phyloP scores from a whole-genome alignment of 1,140 invertebrate species.

The Delia radicum region DNA sequence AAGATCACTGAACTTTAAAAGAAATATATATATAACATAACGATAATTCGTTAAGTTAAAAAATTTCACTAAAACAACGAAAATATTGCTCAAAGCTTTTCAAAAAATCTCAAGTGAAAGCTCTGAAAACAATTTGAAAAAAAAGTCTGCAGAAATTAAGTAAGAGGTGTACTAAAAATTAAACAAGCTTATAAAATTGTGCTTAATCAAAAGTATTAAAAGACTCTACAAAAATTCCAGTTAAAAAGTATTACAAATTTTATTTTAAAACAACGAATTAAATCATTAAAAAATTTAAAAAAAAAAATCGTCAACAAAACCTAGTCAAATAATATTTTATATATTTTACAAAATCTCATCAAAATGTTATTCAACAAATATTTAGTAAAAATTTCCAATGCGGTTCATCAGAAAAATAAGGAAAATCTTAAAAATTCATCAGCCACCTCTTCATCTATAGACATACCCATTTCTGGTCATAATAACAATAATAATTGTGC shows the following conservation, averaged over 20 bases:
- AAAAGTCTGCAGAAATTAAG: too few species aligned
- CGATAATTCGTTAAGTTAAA: too few species aligned
- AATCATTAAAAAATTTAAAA: too few species aligned
- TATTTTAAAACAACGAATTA: too few species aligned
- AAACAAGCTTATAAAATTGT: neutral
- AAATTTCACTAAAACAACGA: too few species aligned
- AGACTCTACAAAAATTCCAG: neutral
- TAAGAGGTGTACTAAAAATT: neutral
- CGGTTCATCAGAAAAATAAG: constrained; percentile 38
- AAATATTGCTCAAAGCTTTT: too few species aligned
- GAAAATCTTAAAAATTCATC: constrained; percentile 32
- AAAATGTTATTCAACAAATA: constrained; percentile 53
- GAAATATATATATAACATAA: too few species aligned
- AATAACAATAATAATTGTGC: constrained; percentile 25
- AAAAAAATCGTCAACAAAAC: too few species aligned
- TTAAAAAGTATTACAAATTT: neutral
- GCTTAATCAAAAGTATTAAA: neutral
- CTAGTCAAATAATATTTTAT: neutral
- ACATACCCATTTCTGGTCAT: constrained; percentile 28
- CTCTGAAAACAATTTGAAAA: too few species aligned
- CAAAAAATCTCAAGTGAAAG: too few species aligned
- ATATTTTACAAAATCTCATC: neutral
- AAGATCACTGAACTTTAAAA: too few species aligned
- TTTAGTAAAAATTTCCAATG: constrained; percentile 48
- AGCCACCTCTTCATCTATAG: constrained; percentile 32